A percentile compares a stretch with the other conserved stretches of the same genome.
Evolutionary conservation across 2,888 invertebrate species (phyloP).

Genomic region (Nymphalis urticae): DNA sequence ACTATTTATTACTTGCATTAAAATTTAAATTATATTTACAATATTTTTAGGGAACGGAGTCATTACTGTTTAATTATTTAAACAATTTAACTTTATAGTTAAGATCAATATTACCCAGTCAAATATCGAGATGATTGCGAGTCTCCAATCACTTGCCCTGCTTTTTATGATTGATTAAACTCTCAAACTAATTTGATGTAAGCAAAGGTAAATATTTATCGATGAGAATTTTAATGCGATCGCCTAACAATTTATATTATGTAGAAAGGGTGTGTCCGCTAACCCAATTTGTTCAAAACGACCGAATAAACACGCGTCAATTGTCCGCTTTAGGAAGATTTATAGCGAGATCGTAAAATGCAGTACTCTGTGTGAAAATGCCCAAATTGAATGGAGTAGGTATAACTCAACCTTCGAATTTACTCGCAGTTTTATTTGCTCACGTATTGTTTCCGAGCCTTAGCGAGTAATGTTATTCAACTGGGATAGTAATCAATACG

Average conservation of each 20-base stretch:
- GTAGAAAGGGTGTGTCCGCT: conserved; percentile 63
- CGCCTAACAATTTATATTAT: conserved; percentile 68
- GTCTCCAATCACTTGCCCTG: conserved; percentile 3
- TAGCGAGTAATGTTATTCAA: conserved; percentile 27
- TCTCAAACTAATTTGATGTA: conserved; percentile 34
- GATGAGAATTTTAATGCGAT: conserved; percentile 41
- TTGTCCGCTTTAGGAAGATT: conserved; percentile 62
- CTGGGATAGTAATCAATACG: conserved; percentile 26
- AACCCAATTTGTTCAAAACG: conserved; percentile 75
- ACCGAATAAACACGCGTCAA: conserved; percentile 67
- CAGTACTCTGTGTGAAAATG: conserved; percentile 34
- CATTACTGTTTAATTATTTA: neutral
- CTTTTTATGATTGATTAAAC: conserved; percentile 11
- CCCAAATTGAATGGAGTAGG: conserved; percentile 33
- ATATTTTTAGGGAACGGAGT: neutral
- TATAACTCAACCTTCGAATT: conserved; percentile 46
- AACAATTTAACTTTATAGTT: too few relatives aligned
- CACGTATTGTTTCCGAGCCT: conserved; percentile 44
- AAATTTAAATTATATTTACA: neutral
- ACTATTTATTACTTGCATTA: neutral
- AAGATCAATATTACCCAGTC: neutral
- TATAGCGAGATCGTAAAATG: conserved; percentile 67
- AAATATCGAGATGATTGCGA: neutral
- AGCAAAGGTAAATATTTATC: conserved; percentile 63
- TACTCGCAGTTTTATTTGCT: conserved; percentile 41